Percentiles rank a stretch among this genome's conserved stretches.
Evolutionary conservation across 2,797 vertebrate genomes (phyloP).

Genomic region (Oreochromis mossambicus): DNA sequence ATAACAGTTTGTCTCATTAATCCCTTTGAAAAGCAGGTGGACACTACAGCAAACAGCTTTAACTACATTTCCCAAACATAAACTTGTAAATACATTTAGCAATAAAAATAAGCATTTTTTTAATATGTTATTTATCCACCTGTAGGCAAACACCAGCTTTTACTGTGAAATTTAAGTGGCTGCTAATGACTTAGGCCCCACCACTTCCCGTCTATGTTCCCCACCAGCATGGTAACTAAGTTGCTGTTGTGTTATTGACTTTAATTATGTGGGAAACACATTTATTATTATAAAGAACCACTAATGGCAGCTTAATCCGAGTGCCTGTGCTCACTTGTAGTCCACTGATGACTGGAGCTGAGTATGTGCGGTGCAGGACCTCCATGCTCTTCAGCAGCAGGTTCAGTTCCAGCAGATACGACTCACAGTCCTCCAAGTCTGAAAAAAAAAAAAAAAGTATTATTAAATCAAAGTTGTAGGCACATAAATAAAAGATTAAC

Average conservation of each 20-base stretch:
- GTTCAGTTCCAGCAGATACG: constrained; percentile 88
- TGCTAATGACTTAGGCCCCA: not conserved
- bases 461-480: not conserved
- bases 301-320: not conserved
- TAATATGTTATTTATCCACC: not conserved
- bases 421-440: constrained; percentile 91
- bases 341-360: constrained; percentile 88
- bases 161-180: not conserved
- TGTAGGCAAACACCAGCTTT: not conserved
- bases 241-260: not conserved
- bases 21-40: not conserved
- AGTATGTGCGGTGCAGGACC: constrained; percentile 89
- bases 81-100: not conserved
- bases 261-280: not conserved
- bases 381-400: constrained; percentile 95
- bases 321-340: constrained; percentile 79
- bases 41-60: not conserved
- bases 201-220: not conserved
- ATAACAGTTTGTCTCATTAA: not conserved
- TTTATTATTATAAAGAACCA: not conserved
- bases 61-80: not conserved
- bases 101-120: not conserved
- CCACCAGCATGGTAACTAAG: not conserved
- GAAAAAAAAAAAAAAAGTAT: constrained; percentile 3
- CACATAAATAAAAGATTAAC: not conserved